phyloP scores from a whole-genome alignment of 2,113 vertebrate genomes.

The Ancistrus triradiatus region DNA sequence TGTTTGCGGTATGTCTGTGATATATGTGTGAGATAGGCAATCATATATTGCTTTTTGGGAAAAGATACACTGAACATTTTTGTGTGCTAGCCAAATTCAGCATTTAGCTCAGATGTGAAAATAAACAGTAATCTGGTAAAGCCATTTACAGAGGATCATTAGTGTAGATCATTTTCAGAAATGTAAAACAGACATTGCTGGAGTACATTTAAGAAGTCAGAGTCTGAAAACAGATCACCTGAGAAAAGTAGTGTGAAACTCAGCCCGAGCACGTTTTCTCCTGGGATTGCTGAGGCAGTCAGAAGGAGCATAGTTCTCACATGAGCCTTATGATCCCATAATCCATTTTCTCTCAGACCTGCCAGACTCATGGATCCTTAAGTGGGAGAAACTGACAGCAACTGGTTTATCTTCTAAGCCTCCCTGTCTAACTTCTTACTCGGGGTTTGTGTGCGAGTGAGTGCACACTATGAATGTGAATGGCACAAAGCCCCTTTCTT shows the following conservation, averaged over 20 bases:
- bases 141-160: not conserved
- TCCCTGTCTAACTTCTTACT: not conserved
- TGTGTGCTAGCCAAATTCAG: slow-evolving; percentile 3
- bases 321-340: slow-evolving; percentile 37
- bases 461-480: not conserved
- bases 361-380: slow-evolving; percentile 22
- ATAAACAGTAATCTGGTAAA: slow-evolving; percentile 13
- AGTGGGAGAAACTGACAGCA: slow-evolving; percentile 2
- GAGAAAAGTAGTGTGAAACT: slow-evolving; percentile 6
- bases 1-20: slow-evolving; percentile 3
- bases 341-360: slow-evolving; percentile 33
- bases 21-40: not conserved
- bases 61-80: slow-evolving; percentile 4
- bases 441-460: slow-evolving; percentile 16
- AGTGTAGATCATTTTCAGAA: not conserved
- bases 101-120: slow-evolving; percentile 5
- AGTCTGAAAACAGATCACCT: slow-evolving; percentile 14
- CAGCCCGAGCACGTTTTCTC: slow-evolving; percentile 16
- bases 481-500: not conserved
- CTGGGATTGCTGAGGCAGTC: slow-evolving; percentile 22
- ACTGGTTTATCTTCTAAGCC: slow-evolving; percentile 25
- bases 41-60: not conserved
- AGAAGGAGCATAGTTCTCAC: slow-evolving; percentile 24
- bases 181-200: not conserved
- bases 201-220: slow-evolving; percentile 3